These are phyloP conservation scores for Harpagifer antarcticus DNA, from an alignment of 2,797 vertebrate species.

Conservation along the genomic window DNA sequence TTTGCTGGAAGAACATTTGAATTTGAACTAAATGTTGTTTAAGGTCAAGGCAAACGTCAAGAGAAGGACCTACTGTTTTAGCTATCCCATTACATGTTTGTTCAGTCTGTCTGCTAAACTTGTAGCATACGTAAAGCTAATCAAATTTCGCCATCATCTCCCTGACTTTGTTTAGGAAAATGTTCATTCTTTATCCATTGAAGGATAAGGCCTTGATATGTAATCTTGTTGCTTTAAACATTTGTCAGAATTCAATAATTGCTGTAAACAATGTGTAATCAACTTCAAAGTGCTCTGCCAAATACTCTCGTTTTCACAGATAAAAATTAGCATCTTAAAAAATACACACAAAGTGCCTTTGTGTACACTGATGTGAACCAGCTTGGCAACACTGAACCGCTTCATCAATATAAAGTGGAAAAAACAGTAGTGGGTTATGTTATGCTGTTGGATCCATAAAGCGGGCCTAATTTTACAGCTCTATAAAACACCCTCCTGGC, in stretches of 20 bases:
- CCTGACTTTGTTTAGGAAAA: conserved; percentile 80
- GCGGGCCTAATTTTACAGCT: conserved; percentile 80
- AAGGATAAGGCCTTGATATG: conserved; percentile 77
- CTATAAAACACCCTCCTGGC: conserved; percentile 77
- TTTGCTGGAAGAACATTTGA: conserved; percentile 78
- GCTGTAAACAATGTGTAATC: conserved; percentile 81
- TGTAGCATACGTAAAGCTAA: conserved; percentile 76
- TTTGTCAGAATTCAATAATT: conserved; percentile 84
- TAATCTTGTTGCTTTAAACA: conserved; percentile 82
- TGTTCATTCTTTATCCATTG: conserved; percentile 68
- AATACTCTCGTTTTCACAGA: conserved; percentile 69
- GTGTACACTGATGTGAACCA: conserved; percentile 69
- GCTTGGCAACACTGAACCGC: conserved; percentile 63
- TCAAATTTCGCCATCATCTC: conserved; percentile 76
- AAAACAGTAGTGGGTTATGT: conserved; percentile 76
- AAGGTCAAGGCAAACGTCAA: conserved; percentile 72
- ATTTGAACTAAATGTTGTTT: conserved; percentile 81
- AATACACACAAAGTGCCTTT: conserved; percentile 42
- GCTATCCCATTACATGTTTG: conserved; percentile 81
- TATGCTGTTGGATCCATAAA: conserved; percentile 81
- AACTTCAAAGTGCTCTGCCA: conserved; percentile 77
- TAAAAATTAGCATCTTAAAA: conserved; percentile 78
- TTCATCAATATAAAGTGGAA: conserved; percentile 80
- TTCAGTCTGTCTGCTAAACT: conserved; percentile 77
- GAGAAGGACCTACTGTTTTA: conserved; percentile 79